These are phyloP conservation scores for Poeciliopsis infans DNA, from an alignment of 2,797 vertebrate genomes.

Conservation along the genomic window DNA sequence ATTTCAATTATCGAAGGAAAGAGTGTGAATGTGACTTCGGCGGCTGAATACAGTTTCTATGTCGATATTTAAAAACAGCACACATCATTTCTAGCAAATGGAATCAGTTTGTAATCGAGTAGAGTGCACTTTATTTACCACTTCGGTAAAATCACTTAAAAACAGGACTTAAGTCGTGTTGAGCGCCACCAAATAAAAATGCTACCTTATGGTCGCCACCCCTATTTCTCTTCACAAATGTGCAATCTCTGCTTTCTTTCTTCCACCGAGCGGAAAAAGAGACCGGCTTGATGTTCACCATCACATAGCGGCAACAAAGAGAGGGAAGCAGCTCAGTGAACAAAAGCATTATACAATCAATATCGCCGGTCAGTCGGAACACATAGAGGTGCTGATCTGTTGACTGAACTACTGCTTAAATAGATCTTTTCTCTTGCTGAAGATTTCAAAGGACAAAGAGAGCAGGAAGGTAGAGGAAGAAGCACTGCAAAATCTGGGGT, in stretches of 20 bases:
- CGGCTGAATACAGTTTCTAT: conserved; percentile 26
- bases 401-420: conserved; percentile 75
- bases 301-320: conserved; percentile 71
- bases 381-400: conserved; percentile 76
- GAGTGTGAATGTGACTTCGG: conserved; percentile 75
- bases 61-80: conserved; percentile 31
- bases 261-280: conserved; percentile 53
- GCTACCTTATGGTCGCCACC: conserved; percentile 38
- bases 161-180: conserved; percentile 53
- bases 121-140: conserved; percentile 70
- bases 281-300: conserved; percentile 50
- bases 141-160: conserved; percentile 61
- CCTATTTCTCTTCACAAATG: conserved; percentile 55
- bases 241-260: conserved; percentile 40
- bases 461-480: conserved; percentile 30
- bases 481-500: conserved; percentile 15
- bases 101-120: conserved; percentile 55
- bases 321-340: conserved; percentile 63
- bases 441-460: conserved; percentile 48
- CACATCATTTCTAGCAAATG: conserved; percentile 38
- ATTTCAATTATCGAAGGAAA: conserved; percentile 79
- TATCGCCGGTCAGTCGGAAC: conserved; percentile 76
- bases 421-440: conserved; percentile 53
- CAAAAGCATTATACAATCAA: conserved; percentile 79
- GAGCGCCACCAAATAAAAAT: conserved; percentile 38